These are phyloP conservation scores for Gymnoscelis rufifasciata DNA, from an alignment of 2,888 invertebrate genomes.

Conservation along the genomic window DNA sequence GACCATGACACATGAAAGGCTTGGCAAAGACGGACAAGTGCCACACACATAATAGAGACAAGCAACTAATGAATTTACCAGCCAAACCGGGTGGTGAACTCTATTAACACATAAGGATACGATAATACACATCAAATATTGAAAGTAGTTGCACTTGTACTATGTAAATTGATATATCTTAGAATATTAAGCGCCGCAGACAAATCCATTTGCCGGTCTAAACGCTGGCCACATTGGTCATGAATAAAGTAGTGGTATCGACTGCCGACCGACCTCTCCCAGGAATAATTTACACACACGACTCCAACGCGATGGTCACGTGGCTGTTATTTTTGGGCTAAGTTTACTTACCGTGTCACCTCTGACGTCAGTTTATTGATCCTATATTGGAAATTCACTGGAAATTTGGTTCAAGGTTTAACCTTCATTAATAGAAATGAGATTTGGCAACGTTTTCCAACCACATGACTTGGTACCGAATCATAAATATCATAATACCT, in stretches of 20 bases:
- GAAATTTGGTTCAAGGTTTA: constrained; percentile 10
- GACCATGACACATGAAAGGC: constrained; percentile 45
- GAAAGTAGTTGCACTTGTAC: neutral
- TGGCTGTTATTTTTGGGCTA: constrained; percentile 54
- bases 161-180: constrained; percentile 4
- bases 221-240: constrained; percentile 60
- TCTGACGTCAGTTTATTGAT: constrained; percentile 34
- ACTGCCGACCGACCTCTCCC: constrained; percentile 60
- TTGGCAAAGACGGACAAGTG: constrained; percentile 39
- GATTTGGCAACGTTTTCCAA: neutral
- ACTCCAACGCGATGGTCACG: constrained; percentile 34
- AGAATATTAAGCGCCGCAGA: constrained; percentile 26
- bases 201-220: constrained; percentile 51
- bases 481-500: neutral
- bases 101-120: too few relatives aligned
- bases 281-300: constrained; percentile 69
- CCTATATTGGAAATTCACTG: constrained; percentile 12
- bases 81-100: too few relatives aligned
- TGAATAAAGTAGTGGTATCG: constrained; percentile 75
- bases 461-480: neutral
- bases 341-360: constrained; percentile 34
- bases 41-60: neutral
- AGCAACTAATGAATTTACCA: too few relatives aligned
- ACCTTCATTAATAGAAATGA: constrained; percentile 1
- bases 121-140: too few relatives aligned